phyloP scores from a whole-genome alignment of 2,888 invertebrate genomes.

The Gonocerus acuteangulatus region DNA sequence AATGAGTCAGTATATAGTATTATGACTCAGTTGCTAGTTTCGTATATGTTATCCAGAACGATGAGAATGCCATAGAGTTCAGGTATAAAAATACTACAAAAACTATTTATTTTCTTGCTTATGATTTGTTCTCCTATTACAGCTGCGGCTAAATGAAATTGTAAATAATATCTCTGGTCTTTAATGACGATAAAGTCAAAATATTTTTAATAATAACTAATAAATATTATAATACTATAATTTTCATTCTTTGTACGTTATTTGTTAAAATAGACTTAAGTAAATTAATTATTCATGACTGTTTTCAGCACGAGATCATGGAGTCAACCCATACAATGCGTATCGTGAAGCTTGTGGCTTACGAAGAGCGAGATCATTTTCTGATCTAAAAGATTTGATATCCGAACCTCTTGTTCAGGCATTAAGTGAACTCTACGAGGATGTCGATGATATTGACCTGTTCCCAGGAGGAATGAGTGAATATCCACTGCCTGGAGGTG shows the following conservation, averaged over 20 bases:
- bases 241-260: neutral
- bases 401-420: constrained; percentile 42
- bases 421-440: constrained; percentile 43
- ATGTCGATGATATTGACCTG: constrained; percentile 53
- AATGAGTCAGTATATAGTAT: too few species aligned
- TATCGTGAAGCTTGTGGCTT: constrained; percentile 47
- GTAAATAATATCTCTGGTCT: too few species aligned
- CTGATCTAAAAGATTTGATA: constrained; percentile 46
- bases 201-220: neutral
- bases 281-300: neutral
- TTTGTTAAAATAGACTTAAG: neutral
- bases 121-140: too few species aligned
- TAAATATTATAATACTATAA: neutral
- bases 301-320: constrained; percentile 45
- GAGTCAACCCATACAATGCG: constrained; percentile 45
- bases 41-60: too few species aligned
- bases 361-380: constrained; percentile 43
- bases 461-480: constrained; percentile 54
- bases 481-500: constrained; percentile 48
- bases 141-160: too few species aligned
- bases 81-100: too few species aligned
- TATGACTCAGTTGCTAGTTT: too few species aligned
- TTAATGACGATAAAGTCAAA: too few species aligned
- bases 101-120: too few species aligned
- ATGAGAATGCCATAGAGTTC: too few species aligned